Conservation (phyloP, 2,888 invertebrate genomes). For the Plebejus anna region DNA sequence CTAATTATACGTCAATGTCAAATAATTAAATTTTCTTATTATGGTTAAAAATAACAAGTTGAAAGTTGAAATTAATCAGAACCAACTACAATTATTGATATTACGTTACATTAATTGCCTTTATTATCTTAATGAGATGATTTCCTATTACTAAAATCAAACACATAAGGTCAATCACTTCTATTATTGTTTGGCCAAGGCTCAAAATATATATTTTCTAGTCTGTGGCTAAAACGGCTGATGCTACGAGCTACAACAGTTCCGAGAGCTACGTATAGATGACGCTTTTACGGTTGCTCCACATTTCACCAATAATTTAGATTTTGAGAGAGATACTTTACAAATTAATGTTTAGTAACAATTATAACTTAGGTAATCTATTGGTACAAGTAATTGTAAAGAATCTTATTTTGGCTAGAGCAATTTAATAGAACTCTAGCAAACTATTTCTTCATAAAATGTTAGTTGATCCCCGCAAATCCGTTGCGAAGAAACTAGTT, state of each 20-base stretch:
- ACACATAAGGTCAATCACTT: conserved; percentile 23
- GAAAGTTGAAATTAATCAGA: not conserved
- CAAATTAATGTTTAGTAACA: too few relatives aligned
- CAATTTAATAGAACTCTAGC: too few relatives aligned
- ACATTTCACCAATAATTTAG: not conserved
- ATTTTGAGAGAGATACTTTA: not conserved
- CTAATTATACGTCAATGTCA: too few relatives aligned
- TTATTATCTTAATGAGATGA: conserved; percentile 8
- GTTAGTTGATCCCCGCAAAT: too few relatives aligned
- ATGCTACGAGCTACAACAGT: conserved; percentile 6
- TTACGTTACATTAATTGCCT: not conserved
- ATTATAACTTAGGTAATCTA: too few relatives aligned
- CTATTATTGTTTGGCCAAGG: conserved; percentile 7
- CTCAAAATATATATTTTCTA: not conserved
- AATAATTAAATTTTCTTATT: too few relatives aligned
- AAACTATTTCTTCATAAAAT: too few relatives aligned
- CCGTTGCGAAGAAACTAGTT: too few relatives aligned
- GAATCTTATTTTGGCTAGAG: too few relatives aligned
- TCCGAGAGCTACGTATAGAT: conserved; percentile 19
- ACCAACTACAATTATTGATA: not conserved
- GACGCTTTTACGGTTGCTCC: conserved; percentile 14
- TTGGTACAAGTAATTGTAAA: too few relatives aligned
- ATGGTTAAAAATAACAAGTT: not conserved
- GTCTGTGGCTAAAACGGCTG: not conserved
- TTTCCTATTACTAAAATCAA: conserved; percentile 1